Conservation (phyloP, 2,888 invertebrate genomes). For the Noctua fimbriata region DNA sequence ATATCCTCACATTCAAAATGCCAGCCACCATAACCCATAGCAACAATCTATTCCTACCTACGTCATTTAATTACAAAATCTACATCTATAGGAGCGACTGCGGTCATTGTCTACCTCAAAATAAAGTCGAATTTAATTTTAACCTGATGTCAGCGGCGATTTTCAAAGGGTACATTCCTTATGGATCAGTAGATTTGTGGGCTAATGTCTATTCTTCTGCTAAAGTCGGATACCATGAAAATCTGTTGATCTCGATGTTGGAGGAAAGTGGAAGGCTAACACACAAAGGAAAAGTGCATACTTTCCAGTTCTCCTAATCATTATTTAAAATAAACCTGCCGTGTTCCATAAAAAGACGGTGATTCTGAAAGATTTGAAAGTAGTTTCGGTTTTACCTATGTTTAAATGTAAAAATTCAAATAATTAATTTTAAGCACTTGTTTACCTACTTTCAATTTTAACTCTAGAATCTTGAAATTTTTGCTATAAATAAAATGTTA, state of each 20-base stretch:
- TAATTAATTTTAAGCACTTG: too few species aligned
- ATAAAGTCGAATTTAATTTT: slow-evolving; percentile 38
- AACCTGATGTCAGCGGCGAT: slow-evolving; percentile 15
- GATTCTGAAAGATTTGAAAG: too few species aligned
- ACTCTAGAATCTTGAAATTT: too few species aligned
- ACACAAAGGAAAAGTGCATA: not conserved
- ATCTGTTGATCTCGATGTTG: slow-evolving; percentile 1
- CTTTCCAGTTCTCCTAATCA: too few species aligned
- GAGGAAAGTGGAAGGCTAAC: not conserved
- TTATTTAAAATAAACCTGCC: too few species aligned
- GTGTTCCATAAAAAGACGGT: too few species aligned
- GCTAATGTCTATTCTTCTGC: slow-evolving; percentile 25
- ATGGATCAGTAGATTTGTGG: slow-evolving; percentile 48
- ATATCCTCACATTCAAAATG: slow-evolving; percentile 1
- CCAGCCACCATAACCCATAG: not conserved
- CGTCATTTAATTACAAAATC: slow-evolving; percentile 1
- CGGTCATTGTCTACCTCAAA: slow-evolving; percentile 30
- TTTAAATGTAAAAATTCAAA: too few species aligned
- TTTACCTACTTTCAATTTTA: too few species aligned
- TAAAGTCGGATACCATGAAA: slow-evolving; percentile 20
- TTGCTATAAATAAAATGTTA: too few species aligned
- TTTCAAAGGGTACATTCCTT: slow-evolving; percentile 31
- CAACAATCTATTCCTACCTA: not conserved
- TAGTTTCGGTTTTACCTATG: too few species aligned
- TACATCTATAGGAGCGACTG: not conserved